Evolutionary conservation across 2,888 invertebrate genomes (phyloP).

Genomic region (Sericinus montela): DNA sequence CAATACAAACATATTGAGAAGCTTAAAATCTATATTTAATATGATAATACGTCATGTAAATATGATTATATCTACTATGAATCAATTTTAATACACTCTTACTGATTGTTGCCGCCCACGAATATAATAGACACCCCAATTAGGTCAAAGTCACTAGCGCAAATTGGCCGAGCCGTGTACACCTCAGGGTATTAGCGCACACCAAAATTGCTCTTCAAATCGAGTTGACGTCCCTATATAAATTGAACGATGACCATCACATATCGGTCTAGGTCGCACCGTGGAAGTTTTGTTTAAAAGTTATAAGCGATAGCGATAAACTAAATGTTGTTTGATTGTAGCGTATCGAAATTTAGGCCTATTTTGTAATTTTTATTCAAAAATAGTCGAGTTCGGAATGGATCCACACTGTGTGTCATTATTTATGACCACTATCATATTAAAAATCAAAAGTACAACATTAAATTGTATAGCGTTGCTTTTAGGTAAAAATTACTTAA

Average conservation of each 20-base stretch:
- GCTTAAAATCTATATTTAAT: too few species aligned
- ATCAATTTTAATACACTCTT: background rate
- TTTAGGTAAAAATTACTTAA: too few species aligned
- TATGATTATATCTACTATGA: background rate
- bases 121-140: conserved; percentile 7
- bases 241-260: conserved; percentile 55
- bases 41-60: too few species aligned
- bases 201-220: conserved; percentile 45
- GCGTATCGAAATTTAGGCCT: too few species aligned
- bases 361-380: too few species aligned
- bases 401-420: too few species aligned
- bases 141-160: conserved; percentile 14
- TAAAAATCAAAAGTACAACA: too few species aligned
- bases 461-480: too few species aligned
- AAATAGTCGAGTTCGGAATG: too few species aligned
- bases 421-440: too few species aligned
- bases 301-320: conserved; percentile 19
- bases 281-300: conserved; percentile 22
- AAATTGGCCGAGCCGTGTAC: conserved; percentile 11
- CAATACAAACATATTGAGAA: too few species aligned
- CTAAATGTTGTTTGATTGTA: too few species aligned
- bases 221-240: conserved; percentile 48
- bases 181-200: conserved; percentile 20
- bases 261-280: conserved; percentile 60
- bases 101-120: background rate